Evolutionary conservation across 30 jellyfish, hydroid and myxozoan genomes (phyloP).

Genomic region (Turritopsis dohrnii): DNA sequence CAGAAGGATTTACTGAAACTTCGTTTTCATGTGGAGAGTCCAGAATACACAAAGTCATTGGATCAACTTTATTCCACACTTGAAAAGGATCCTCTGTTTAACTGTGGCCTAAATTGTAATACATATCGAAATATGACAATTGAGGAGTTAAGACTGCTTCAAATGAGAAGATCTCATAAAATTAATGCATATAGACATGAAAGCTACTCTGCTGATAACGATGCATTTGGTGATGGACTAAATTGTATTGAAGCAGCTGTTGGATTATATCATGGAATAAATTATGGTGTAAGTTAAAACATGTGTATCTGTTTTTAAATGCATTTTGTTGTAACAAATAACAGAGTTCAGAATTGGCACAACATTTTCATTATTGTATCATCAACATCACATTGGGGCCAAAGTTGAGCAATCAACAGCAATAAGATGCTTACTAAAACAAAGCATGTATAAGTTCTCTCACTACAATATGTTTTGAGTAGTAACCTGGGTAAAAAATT

Average conservation of each 20-base stretch:
- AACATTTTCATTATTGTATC: no score
- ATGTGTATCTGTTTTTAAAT: no score
- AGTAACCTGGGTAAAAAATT: no score
- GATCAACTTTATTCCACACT: conserved; percentile 33
- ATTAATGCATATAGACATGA: conserved; percentile 42
- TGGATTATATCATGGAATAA: background rate
- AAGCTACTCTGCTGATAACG: background rate
- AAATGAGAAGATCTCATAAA: conserved; percentile 41
- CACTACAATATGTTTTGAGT: no score
- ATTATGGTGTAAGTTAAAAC: background rate
- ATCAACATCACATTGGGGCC: no score
- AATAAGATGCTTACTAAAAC: no score
- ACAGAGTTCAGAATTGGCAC: no score
- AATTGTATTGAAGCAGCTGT: background rate
- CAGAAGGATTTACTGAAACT: background rate
- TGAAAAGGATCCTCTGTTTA: conserved; percentile 74
- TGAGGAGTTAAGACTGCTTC: conserved; percentile 46
- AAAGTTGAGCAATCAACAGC: no score
- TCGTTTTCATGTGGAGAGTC: background rate
- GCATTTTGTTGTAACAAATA: no score
- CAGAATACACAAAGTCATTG: background rate
- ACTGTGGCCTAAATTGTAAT: conserved; percentile 24
- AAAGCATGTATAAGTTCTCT: no score
- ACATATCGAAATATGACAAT: conserved; percentile 33
- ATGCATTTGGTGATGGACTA: background rate